Evolutionary conservation across 2,113 vertebrate genomes (phyloP).

Genomic region (Actinemys pallida): DNA sequence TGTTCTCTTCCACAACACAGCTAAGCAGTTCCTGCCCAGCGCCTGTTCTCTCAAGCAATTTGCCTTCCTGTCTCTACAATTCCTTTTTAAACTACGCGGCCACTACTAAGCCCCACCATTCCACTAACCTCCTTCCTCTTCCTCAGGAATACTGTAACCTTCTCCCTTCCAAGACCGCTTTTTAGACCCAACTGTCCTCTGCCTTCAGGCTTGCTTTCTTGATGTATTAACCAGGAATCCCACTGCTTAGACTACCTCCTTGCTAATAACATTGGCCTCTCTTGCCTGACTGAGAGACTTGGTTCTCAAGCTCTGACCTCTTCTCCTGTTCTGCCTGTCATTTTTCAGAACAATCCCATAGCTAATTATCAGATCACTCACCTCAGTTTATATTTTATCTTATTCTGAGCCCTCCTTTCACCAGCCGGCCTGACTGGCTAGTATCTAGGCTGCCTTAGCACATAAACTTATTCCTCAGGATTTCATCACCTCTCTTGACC

Average conservation of each 20-base stretch:
- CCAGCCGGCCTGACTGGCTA: background rate
- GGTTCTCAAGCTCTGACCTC: constrained; percentile 1
- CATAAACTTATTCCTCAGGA: background rate
- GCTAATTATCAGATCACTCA: constrained; percentile 18
- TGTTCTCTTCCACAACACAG: background rate
- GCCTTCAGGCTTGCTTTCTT: background rate
- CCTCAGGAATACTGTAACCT: background rate
- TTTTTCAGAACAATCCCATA: constrained; percentile 26
- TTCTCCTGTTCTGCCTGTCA: background rate
- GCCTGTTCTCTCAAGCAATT: background rate
- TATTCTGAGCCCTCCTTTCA: constrained; percentile 54
- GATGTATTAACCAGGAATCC: background rate
- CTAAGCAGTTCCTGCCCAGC: background rate
- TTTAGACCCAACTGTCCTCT: background rate
- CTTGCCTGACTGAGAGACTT: background rate
- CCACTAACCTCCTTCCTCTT: background rate
- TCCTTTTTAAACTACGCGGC: background rate
- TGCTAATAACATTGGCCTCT: background rate
- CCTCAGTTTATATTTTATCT: background rate
- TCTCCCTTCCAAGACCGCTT: background rate
- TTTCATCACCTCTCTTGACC: background rate
- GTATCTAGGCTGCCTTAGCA: background rate
- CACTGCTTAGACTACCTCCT: background rate
- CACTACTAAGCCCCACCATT: background rate
- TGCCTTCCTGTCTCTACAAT: background rate